Conservation (phyloP, 2,113 vertebrate species). For the Globicephala melas region DNA sequence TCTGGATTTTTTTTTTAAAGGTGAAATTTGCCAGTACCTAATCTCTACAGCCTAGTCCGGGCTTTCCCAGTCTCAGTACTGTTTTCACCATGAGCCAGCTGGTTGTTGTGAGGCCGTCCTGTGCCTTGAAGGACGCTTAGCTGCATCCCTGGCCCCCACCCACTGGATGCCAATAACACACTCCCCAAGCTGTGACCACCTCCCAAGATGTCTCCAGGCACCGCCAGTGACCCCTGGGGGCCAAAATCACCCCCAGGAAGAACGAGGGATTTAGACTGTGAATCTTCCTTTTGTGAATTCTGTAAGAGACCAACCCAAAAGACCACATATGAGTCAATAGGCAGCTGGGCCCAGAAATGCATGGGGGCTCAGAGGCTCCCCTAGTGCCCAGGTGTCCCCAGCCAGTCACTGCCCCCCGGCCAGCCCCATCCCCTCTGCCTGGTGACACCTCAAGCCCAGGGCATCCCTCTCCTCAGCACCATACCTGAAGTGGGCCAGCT, state of each 20-base stretch:
- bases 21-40: background rate
- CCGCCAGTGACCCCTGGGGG: background rate
- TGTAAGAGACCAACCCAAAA: fast-evolving
- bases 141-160: background rate
- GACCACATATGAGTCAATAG: background rate
- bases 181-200: background rate
- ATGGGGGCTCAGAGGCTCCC: fast-evolving
- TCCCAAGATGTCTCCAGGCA: background rate
- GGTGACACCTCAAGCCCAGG: background rate
- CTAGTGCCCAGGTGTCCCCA: fast-evolving
- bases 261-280: fast-evolving
- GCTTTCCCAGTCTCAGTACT: fast-evolving
- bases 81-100: fast-evolving
- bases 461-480: background rate
- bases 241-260: background rate
- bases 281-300: no score
- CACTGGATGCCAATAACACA: fast-evolving
- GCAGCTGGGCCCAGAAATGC: background rate
- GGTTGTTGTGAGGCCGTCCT: fast-evolving
- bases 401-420: background rate
- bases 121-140: fast-evolving
- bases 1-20: background rate
- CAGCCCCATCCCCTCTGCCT: fast-evolving
- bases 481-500: background rate
- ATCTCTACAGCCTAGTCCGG: fast-evolving